A percentile compares a stretch with the other conserved stretches of the same genome.
These are phyloP conservation scores for Temnopleurus reevesii DNA, from an alignment of 53 echinoderm and acorn worm species.

Conservation along the genomic window DNA sequence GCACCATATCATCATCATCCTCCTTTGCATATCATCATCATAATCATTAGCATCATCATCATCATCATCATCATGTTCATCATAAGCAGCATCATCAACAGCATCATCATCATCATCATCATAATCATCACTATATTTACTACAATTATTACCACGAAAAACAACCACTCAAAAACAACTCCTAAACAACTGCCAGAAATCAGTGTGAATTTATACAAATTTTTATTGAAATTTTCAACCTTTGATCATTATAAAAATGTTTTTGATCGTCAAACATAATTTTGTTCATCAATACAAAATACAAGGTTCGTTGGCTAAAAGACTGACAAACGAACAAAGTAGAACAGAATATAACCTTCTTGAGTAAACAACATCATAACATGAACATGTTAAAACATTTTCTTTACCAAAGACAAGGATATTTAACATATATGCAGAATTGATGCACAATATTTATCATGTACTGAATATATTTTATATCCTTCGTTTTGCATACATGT, in stretches of 20 bases:
- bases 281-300: slow-evolving; percentile 13
- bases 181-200: no score
- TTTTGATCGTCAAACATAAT: not conserved
- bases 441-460: not conserved
- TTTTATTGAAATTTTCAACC: not conserved
- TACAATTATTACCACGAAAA: not conserved
- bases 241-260: slow-evolving; percentile 32
- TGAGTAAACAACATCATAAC: not conserved
- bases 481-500: no score
- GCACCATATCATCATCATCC: no score
- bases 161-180: not conserved
- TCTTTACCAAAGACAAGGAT: not conserved
- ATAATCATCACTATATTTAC: no score
- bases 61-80: no score
- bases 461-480: no score
- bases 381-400: not conserved
- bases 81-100: no score
- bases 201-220: not conserved
- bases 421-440: not conserved
- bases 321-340: not conserved
- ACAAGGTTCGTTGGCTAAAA: not conserved
- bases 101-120: no score
- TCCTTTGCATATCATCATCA: no score
- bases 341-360: not conserved
- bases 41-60: no score